These are phyloP conservation scores for Meloidogyne chitwoodi DNA, from an alignment of 1,140 invertebrate species.

Conservation along the genomic window DNA sequence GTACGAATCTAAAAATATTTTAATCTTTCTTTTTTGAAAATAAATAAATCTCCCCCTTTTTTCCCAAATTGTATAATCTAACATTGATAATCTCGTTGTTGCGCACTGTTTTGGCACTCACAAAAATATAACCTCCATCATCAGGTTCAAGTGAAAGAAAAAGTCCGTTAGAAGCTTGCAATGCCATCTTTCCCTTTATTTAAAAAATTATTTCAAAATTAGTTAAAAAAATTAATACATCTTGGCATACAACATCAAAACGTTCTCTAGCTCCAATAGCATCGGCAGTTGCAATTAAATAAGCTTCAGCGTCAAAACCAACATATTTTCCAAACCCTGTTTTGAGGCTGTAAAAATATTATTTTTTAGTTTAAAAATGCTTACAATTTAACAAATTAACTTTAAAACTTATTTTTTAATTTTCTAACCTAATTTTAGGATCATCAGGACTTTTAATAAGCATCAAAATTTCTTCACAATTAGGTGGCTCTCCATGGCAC, in stretches of 20 bases:
- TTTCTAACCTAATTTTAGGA: constrained; percentile 36
- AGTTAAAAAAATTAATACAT: constrained; percentile 17
- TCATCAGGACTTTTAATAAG: constrained; percentile 44
- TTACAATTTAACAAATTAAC: neutral
- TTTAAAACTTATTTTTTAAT: neutral
- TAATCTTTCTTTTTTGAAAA: too few species aligned
- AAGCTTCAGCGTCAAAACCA: constrained; percentile 36
- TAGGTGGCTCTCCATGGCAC: constrained; percentile 28
- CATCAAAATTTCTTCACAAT: constrained; percentile 42
- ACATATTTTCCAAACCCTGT: constrained; percentile 49
- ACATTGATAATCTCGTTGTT: constrained; percentile 36
- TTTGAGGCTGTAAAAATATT: constrained; percentile 43
- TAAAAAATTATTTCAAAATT: neutral
- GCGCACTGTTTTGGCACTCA: constrained; percentile 20
- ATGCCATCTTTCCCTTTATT: constrained; percentile 37
- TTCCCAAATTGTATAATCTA: neutral
- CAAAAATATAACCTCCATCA: constrained; percentile 32
- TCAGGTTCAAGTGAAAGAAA: constrained; percentile 35
- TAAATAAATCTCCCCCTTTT: too few species aligned
- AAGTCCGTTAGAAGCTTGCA: constrained; percentile 32
- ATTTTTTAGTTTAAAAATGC: too few species aligned
- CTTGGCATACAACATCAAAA: constrained; percentile 44
- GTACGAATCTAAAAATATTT: constrained; percentile 45
- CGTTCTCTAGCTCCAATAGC: constrained; percentile 42
- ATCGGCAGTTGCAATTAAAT: constrained; percentile 40